phyloP scores from a whole-genome alignment of 2,888 invertebrate species.

The Pollenia angustigena region DNA sequence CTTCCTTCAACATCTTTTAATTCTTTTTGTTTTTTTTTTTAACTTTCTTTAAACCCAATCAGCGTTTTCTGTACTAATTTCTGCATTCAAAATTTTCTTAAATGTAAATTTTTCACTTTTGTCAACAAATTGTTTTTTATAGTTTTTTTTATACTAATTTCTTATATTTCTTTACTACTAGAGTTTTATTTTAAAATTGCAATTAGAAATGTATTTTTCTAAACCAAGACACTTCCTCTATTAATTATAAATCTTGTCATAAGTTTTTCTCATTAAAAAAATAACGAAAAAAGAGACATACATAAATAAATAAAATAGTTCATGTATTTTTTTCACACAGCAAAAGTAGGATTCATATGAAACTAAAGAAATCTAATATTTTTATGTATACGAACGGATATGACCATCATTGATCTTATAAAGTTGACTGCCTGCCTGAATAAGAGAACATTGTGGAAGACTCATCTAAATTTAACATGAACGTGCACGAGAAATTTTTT shows the following conservation, averaged over 20 bases:
- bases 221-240: slow-evolving; percentile 50
- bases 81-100: too few species aligned
- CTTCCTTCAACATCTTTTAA: too few species aligned
- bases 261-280: slow-evolving; percentile 27
- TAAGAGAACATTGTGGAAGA: background rate
- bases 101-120: too few species aligned
- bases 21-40: too few species aligned
- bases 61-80: too few species aligned
- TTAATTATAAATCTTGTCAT: slow-evolving; percentile 34
- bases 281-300: background rate
- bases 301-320: slow-evolving; percentile 31
- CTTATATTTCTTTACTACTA: background rate
- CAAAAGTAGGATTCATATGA: background rate
- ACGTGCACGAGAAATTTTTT: background rate
- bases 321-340: slow-evolving; percentile 42
- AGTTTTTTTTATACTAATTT: background rate
- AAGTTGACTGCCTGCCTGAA: slow-evolving; percentile 10
- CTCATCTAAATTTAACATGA: slow-evolving; percentile 15
- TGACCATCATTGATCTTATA: slow-evolving; percentile 64
- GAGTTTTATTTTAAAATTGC: background rate
- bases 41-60: too few species aligned
- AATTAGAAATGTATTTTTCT: background rate
- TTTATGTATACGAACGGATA: slow-evolving; percentile 51
- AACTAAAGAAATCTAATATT: slow-evolving; percentile 33
- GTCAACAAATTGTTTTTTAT: too few species aligned